Conservation (phyloP, 2,113 vertebrate genomes). For the Chlorocebus sabaeus region DNA sequence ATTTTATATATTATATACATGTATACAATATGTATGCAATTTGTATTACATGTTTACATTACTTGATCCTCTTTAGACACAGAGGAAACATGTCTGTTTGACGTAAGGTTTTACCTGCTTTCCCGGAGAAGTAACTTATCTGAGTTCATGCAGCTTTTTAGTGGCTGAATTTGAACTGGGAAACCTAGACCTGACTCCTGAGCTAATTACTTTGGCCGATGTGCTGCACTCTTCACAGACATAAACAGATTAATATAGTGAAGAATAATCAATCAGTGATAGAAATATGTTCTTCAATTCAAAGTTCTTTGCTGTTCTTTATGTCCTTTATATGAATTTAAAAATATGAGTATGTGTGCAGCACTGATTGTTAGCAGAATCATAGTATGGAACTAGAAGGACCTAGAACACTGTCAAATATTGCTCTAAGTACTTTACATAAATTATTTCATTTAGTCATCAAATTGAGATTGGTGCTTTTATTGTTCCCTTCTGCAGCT, state of each 20-base stretch:
- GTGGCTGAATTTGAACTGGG: neutral
- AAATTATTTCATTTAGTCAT: slow-evolving; percentile 18
- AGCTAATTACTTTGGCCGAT: neutral
- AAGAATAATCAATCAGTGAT: neutral
- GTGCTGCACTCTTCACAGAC: neutral
- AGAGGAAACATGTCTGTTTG: neutral
- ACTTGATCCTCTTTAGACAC: neutral
- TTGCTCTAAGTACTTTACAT: neutral
- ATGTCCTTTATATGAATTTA: slow-evolving; percentile 1
- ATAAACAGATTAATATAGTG: neutral
- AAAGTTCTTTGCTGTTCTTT: neutral
- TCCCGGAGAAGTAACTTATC: neutral
- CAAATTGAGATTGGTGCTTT: neutral
- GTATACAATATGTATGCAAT: neutral
- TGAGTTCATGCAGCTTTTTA: neutral
- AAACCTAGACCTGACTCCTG: neutral
- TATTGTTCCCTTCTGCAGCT: neutral
- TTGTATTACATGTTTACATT: neutral
- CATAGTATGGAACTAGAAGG: neutral
- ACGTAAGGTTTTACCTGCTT: neutral
- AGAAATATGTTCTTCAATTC: neutral
- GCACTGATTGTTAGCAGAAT: neutral
- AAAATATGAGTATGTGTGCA: neutral
- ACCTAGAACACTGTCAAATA: neutral
- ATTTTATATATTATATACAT: neutral